A percentile compares a stretch with the other conserved stretches of the same genome.
These are phyloP conservation scores for Eulithis prunata DNA, from an alignment of 2,888 invertebrate genomes.

Conservation along the genomic window DNA sequence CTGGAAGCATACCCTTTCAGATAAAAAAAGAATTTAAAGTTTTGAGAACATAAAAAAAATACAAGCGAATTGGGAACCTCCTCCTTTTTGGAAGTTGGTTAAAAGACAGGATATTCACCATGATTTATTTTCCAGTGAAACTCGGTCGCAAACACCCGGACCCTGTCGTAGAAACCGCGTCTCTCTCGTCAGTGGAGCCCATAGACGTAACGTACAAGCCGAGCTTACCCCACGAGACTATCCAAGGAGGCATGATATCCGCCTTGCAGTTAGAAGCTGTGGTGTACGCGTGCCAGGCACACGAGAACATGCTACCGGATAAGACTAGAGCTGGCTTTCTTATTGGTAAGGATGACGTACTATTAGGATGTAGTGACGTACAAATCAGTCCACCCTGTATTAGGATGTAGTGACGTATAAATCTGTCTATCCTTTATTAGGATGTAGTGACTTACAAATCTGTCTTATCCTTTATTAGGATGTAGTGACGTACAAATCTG, in stretches of 20 bases:
- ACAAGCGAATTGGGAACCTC: no score
- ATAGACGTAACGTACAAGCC: slow-evolving; percentile 95
- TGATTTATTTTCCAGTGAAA: slow-evolving; percentile 86
- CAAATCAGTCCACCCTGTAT: no score
- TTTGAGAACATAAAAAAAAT: no score
- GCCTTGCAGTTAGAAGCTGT: slow-evolving; percentile 99
- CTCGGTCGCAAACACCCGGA: slow-evolving; percentile 98
- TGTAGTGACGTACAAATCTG: no score
- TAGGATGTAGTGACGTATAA: no score
- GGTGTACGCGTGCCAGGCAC: slow-evolving; percentile 98
- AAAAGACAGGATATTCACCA: slow-evolving; percentile 1
- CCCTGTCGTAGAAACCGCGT: slow-evolving; percentile 99
- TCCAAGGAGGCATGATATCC: slow-evolving; percentile 94
- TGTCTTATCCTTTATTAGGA: no score
- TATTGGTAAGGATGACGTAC: slow-evolving; percentile 85
- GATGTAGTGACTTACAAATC: no score
- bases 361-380: no score
- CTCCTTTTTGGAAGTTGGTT: no score
- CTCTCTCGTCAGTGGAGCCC: slow-evolving; percentile 97
- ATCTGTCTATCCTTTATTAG: no score
- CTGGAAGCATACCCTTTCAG: no score
- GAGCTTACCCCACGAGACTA: slow-evolving; percentile 92
- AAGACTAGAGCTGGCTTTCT: slow-evolving; percentile 97
- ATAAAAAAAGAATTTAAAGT: no score
- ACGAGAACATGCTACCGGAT: slow-evolving; percentile 94